phyloP scores from a whole-genome alignment of 2,888 invertebrate genomes.

The Lingula anatina region DNA sequence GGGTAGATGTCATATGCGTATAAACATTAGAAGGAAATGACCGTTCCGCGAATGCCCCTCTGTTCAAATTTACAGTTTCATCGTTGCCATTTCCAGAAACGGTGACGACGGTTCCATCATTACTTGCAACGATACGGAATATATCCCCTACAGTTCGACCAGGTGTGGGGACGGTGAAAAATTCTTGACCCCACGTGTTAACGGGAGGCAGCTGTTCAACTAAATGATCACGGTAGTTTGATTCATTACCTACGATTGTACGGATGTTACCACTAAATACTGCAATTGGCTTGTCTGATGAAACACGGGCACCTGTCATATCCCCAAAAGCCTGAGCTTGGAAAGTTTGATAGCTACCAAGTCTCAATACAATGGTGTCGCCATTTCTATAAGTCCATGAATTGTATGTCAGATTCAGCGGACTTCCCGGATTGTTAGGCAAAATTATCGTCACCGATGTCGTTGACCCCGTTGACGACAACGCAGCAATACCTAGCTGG shows the following conservation, averaged over 20 bases:
- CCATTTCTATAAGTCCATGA: too few relatives aligned
- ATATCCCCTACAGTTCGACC: constrained; percentile 15
- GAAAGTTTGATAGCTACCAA: constrained; percentile 2
- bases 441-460: too few relatives aligned
- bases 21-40: constrained; percentile 8
- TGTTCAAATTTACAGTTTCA: neutral
- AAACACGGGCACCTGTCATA: constrained; percentile 13
- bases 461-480: too few relatives aligned
- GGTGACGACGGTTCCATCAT: constrained; percentile 1
- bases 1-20: constrained; percentile 11
- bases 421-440: too few relatives aligned
- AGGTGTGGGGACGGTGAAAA: constrained; percentile 16
- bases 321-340: constrained; percentile 8
- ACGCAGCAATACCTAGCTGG: too few relatives aligned
- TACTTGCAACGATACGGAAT: constrained; percentile 9
- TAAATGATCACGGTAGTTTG: constrained; percentile 18
- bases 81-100: too few relatives aligned
- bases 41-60: constrained; percentile 6
- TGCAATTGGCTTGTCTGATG: constrained; percentile 10
- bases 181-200: constrained; percentile 16
- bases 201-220: constrained; percentile 18
- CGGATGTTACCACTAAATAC: constrained; percentile 15
- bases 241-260: constrained; percentile 11
- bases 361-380: too few relatives aligned
- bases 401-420: too few relatives aligned